Base-by-base conservation (phyloP, 30 jellyfish, hydroid and myxozoan genomes). In the Phacellophora camtschatica region DNA sequence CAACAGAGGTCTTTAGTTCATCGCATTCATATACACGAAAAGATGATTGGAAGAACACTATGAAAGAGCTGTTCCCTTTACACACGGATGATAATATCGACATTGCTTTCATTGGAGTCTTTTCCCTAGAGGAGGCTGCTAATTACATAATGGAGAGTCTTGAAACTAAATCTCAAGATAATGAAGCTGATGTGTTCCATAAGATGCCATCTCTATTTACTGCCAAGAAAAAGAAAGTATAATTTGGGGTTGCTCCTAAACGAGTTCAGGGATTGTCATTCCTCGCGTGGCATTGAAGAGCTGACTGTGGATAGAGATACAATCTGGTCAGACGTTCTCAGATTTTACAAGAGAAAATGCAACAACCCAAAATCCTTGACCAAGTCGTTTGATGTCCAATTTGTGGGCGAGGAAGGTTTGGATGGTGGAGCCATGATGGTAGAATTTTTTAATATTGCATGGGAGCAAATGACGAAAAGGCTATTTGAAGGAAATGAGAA, bases 351-450 rank as follows among this genome's bases (percentile, higher is more conserved):
- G 32, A 42, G 69, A 51, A 69, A 45, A 46, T 29, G 43, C 49
- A 69, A 51, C 54, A 54, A 69, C 45, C 66, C 67, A 56, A 69
- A 46, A 6, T 37, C 62, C 9, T 66, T 66, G 54, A 51, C 29
- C 18, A 43, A 46, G 28, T 29, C 67, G 27, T 46, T 69, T 43
- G 67, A 45, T 23, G 49, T 69, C 12, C 35, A 48, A 29, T 69
- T 69, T 46, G 68, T 36, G 4, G 83, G 48, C 23, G 83, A 69
- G 45, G 69, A 69, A 6, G 83, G 83, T 25, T n/a, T 41, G 51
- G 83, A 69, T 69, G 83, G 83, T 39, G 83, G 83, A 49, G 83
- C 83, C 28, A 13, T 69, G 48, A 69, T 39, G 48, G 70, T 69
- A 48, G 83, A 69, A 28, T 42, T 42, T 29, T 69, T 69, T 30